Evolutionary conservation across 2,113 vertebrate species (phyloP).

Genomic region (Heterochromis multidens): DNA sequence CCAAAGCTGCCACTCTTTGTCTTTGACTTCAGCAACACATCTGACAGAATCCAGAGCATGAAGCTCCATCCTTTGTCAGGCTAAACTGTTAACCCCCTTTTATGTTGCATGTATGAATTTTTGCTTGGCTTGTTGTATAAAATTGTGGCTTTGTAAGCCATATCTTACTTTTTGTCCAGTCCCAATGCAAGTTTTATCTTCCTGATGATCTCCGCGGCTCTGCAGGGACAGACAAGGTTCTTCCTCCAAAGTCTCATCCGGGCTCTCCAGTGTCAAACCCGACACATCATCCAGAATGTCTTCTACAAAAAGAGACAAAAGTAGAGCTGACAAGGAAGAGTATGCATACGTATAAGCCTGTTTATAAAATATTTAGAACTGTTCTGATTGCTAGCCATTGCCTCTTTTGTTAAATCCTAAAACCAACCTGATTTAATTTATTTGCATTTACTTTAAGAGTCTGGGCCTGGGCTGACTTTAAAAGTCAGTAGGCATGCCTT

Average conservation of each 20-base stretch:
- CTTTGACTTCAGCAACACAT: not conserved
- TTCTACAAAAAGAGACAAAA: constrained; percentile 53
- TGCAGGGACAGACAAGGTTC: constrained; percentile 14
- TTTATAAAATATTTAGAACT: not conserved
- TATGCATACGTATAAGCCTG: not conserved
- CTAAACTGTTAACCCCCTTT: not conserved
- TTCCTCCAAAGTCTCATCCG: constrained; percentile 46
- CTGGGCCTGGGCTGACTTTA: not conserved
- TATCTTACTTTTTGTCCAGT: constrained; percentile 60
- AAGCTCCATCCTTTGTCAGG: not conserved
- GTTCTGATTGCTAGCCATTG: too few relatives aligned
- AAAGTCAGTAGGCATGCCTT: not conserved
- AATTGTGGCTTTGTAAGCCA: not conserved
- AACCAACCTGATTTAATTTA: not conserved
- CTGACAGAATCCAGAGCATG: not conserved
- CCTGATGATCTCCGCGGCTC: constrained; percentile 36
- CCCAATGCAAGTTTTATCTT: constrained; percentile 38
- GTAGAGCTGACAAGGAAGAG: not conserved
- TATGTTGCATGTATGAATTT: not conserved
- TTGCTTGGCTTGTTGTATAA: not conserved
- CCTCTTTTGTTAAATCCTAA: too few relatives aligned
- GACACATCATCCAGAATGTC: constrained; percentile 77
- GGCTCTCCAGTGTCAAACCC: constrained; percentile 60
- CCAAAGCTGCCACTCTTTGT: not conserved
- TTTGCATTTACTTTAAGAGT: not conserved